phyloP scores from a whole-genome alignment of 1,140 invertebrate genomes.

The Laupala kohalensis region DNA sequence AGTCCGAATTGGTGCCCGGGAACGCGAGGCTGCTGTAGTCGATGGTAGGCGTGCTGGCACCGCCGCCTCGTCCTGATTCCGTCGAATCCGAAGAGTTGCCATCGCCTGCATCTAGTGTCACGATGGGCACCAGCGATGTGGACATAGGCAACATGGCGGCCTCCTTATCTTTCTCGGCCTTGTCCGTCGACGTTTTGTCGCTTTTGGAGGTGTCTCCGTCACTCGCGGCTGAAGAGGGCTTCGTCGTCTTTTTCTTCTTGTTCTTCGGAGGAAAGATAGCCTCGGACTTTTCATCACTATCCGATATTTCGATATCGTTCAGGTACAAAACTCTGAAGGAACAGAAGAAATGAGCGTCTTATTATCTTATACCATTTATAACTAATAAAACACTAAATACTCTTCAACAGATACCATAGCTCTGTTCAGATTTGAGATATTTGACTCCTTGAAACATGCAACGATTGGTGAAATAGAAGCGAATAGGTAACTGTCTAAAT shows the following conservation, averaged over 20 bases:
- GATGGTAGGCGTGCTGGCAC: constrained; percentile 10
- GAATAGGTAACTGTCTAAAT: too few species aligned
- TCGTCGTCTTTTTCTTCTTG: constrained; percentile 2
- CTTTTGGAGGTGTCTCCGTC: too few species aligned
- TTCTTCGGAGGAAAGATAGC: constrained; percentile 17
- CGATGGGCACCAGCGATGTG: too few species aligned
- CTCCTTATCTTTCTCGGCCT: neutral
- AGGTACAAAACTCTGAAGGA: constrained; percentile 40
- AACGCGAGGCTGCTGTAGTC: constrained; percentile 16
- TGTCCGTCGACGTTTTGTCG: neutral
- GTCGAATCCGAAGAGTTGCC: neutral
- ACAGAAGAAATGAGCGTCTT: too few species aligned
- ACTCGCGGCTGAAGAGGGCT: neutral
- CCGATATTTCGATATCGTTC: constrained; percentile 52
- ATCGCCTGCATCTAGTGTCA: neutral
- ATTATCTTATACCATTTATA: too few species aligned
- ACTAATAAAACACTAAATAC: too few species aligned
- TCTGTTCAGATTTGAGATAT: too few species aligned
- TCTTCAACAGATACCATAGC: too few species aligned
- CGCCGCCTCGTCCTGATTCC: constrained; percentile 1
- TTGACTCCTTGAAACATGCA: too few species aligned
- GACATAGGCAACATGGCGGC: neutral
- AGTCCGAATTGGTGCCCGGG: neutral
- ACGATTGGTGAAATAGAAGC: too few species aligned
- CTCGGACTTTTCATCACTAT: constrained; percentile 40